Base-by-base conservation (phyloP, 2,888 invertebrate genomes). In the Halocaridina rubra region DNA sequence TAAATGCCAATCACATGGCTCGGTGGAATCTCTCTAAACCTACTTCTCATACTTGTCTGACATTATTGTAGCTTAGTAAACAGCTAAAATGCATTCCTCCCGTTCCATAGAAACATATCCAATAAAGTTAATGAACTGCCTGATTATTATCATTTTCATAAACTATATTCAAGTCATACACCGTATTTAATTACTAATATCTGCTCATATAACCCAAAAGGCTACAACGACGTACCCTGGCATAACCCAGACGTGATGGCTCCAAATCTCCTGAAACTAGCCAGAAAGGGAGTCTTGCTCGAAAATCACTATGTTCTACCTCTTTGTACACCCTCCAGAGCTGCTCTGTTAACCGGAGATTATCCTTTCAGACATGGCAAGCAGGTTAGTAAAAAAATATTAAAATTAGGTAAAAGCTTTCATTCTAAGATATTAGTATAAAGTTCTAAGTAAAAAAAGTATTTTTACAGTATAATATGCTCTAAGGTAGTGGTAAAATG, bases 251-350 rank as follows among this genome's bases (percentile, higher is more conserved):
- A 90, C 27, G 90, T 91, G 74, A 89, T 89, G 69, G 91, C 92
- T 1, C 92, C 92, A 0, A 90, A 90, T 81, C 89, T 92, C 24
- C 90, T 90, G 64, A 89, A 89, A 72, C 88, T 92, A 88, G 85
- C 82, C 19, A 32, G 78, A 10, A 89, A 90, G 1, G 98, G 98
- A 0, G 90, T 97, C 72, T 94, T 96, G 87, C 92, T 98, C 59
- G 94, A 97, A 90, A 94, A 95, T 90, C 96, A 97, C 91, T 98
- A 98, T 91, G 96, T 96, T 0, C 93, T 94, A 16, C 95, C 97
- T 1, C 94, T 97, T 88, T 97, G 98, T 90, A 97, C 97, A 0
- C 97, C 97, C 0, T 96, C 97, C 0, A 92, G 97, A 89, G 94
- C 96, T 71, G 96, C 97, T 0, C 91, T 98, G 30, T 95, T 98